A percentile compares a stretch with the other conserved stretches of the same genome.
These are phyloP conservation scores for Caenorhabditis sp. DNA, from an alignment of 2,888 invertebrate species.

Conservation along the genomic window DNA sequence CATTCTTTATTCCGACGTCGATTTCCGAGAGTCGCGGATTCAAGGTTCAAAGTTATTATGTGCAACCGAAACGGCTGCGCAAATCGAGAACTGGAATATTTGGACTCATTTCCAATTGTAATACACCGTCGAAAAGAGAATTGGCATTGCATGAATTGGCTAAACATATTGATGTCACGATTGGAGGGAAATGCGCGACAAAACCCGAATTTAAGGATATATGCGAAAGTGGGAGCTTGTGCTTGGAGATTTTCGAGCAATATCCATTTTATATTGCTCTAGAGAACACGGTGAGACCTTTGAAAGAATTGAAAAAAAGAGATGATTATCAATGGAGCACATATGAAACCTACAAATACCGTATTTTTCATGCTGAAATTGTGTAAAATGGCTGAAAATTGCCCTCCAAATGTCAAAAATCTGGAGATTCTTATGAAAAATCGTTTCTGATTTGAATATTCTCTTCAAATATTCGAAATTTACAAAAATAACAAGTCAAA, in stretches of 20 bases:
- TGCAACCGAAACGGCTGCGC: conserved; percentile 34
- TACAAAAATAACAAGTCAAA: too few relatives aligned
- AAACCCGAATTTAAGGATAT: conserved; percentile 24
- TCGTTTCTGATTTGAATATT: too few relatives aligned
- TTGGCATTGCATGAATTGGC: conserved; percentile 52
- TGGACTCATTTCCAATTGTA: conserved; percentile 70
- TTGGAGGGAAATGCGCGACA: conserved; percentile 61
- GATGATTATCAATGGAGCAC: too few relatives aligned
- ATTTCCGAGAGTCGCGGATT: conserved; percentile 52
- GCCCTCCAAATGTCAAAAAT: too few relatives aligned
- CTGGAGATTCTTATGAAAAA: too few relatives aligned
- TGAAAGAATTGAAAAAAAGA: not conserved
- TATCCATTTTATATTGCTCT: conserved; percentile 67
- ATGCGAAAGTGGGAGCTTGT: conserved; percentile 48
- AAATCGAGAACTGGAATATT: conserved; percentile 59
- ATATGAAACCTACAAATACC: too few relatives aligned
- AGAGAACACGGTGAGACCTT: conserved; percentile 57
- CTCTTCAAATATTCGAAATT: too few relatives aligned
- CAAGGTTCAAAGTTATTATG: conserved; percentile 50
- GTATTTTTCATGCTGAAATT: too few relatives aligned
- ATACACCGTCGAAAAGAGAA: conserved; percentile 56
- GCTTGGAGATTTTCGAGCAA: conserved; percentile 45
- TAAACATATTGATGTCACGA: conserved; percentile 60
- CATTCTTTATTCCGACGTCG: conserved; percentile 56
- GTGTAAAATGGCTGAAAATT: too few relatives aligned